These are phyloP conservation scores for Oceanites oceanicus DNA, from an alignment of 2,113 vertebrate genomes.

Conservation along the genomic window DNA sequence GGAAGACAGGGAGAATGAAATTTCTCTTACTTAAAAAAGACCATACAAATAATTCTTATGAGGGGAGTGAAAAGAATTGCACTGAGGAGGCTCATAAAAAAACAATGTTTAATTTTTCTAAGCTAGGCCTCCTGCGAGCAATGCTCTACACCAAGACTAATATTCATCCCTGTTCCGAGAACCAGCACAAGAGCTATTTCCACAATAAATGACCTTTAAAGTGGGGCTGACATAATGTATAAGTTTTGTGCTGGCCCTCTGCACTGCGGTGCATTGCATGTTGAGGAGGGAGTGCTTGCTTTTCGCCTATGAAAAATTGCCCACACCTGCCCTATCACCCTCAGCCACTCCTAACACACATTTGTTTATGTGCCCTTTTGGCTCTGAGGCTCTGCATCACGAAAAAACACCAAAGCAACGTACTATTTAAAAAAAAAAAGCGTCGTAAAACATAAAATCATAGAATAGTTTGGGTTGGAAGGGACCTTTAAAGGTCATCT, in stretches of 20 bases:
- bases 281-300: neutral
- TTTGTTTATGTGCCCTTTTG: neutral
- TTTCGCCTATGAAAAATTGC: neutral
- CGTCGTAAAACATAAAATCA: rapidly evolving
- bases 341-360: neutral
- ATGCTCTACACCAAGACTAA: neutral
- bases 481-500: neutral
- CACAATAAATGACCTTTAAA: constrained; percentile 18
- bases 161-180: neutral
- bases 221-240: neutral
- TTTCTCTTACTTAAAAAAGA: constrained; percentile 17
- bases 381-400: neutral
- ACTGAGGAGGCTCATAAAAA: neutral
- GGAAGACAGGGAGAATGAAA: neutral
- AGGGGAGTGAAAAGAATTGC: neutral
- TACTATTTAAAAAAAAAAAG: neutral
- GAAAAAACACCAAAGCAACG: neutral
- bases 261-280: neutral
- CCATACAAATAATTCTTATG: neutral
- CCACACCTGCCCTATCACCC: rapidly evolving
- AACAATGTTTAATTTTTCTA: neutral
- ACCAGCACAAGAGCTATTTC: neutral
- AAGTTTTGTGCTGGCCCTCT: neutral
- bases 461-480: neutral
- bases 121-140: neutral